These are phyloP conservation scores for Blomia tropicalis DNA, from an alignment of 2,888 invertebrate species.

Conservation along the genomic window DNA sequence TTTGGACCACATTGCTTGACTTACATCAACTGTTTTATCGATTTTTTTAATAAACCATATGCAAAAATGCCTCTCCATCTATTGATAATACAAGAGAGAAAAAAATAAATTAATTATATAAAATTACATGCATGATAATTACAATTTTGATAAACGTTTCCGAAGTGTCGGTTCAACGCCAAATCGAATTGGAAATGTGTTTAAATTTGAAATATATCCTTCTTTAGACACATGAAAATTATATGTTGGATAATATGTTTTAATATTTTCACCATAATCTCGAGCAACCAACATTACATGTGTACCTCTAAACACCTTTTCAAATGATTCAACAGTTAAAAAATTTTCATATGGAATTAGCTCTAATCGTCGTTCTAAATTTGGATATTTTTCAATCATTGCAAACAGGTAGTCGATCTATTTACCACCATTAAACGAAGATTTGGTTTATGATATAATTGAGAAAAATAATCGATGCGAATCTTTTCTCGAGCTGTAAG, in stretches of 20 bases:
- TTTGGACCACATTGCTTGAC: neutral
- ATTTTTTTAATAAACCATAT: neutral
- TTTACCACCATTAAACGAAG: neutral
- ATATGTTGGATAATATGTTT: neutral
- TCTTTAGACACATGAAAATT: neutral
- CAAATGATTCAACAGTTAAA: neutral
- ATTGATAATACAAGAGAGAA: no score
- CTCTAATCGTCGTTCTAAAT: neutral
- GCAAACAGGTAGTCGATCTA: neutral
- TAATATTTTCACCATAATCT: neutral
- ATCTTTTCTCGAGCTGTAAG: neutral
- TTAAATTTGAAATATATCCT: neutral
- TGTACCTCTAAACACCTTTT: neutral
- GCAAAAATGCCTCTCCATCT: neutral
- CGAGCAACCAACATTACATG: neutral
- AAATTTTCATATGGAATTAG: neutral
- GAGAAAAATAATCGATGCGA: neutral
- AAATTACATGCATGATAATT: no score
- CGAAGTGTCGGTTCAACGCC: no score
- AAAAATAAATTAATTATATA: no score
- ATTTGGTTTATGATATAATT: neutral
- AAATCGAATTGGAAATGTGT: neutral
- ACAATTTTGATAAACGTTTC: no score
- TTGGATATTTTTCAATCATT: neutral
- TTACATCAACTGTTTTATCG: neutral